Evolutionary conservation across 2,113 vertebrate genomes (phyloP), one percentile per base, ranked within the genome.

Genomic region (Nerophis ophidion): DNA sequence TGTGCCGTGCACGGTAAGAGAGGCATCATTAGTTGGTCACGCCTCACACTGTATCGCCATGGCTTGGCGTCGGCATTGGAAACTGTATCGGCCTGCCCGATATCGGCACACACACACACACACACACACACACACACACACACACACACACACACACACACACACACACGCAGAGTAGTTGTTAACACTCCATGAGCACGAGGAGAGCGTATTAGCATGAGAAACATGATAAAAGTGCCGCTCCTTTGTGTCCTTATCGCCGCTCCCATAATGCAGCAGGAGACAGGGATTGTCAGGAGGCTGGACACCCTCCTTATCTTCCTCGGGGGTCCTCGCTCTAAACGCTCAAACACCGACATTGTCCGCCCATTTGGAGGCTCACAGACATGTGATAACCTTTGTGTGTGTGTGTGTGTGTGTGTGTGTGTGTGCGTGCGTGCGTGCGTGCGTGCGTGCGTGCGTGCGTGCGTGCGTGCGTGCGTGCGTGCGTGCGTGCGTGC

Each of bases 241-340:
- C 59, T 57, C 64, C 65, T 81, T 82, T 84, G 77, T 84, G 70
- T 79, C 56, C 68, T 82, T 84, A 84, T 81, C 82, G 52, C n/a
- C 47, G 3, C 8, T 73, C 82, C 75, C 71, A 82, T 79, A 77
- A 82, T 80, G 77, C 80, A 80, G 62, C 63, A 72, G 74, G 69
- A 72, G 62, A 68, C 40, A 19, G 57, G 68, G 74, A 74, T 78
- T 59, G n/a, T 71, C 58, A 47, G 81, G 76, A 68, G 70, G 58
- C 45, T 70, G 52, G 56, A 79, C 73, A 57, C 62, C 1, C 46
- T 16, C 70, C 75, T 83, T 79, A 84, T 84, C 81, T 19, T 72
- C 0, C 74, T 80, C 70, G 65, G 67, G 65, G 71, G 74, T n/a
- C 63, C 58, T 66, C 62, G 0, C 71, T 69, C 47, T 42, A 8